Evolutionary conservation across 2,113 vertebrate genomes (phyloP).

Genomic region (Opisthocomus hoazin): DNA sequence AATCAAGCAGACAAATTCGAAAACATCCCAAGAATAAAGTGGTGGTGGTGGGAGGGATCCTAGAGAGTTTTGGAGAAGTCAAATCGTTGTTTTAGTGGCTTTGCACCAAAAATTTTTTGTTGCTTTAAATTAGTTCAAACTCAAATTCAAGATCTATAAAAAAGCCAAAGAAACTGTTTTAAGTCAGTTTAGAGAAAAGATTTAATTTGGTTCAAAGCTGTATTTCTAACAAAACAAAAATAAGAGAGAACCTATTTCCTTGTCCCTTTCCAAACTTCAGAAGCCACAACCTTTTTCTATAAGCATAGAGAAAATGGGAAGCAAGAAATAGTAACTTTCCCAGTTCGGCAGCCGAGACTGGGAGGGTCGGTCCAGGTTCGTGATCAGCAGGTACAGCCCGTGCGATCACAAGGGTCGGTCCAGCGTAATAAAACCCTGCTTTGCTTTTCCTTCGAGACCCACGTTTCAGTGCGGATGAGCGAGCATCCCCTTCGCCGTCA

Average conservation of each 20-base stretch:
- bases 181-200: neutral
- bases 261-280: neutral
- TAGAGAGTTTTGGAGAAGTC: neutral
- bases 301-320: accelerated
- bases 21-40: neutral
- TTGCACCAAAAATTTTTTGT: neutral
- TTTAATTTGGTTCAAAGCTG: neutral
- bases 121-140: neutral
- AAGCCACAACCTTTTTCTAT: accelerated
- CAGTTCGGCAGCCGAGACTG: neutral
- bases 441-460: neutral
- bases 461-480: accelerated
- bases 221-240: neutral
- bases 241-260: neutral
- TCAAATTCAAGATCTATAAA: neutral
- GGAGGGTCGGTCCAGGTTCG: neutral
- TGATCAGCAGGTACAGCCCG: accelerated
- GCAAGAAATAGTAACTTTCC: accelerated
- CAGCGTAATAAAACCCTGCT: neutral
- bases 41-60: neutral
- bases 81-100: neutral
- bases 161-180: neutral
- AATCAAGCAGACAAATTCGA: neutral
- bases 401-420: neutral
- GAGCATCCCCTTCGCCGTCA: neutral